phyloP scores from a whole-genome alignment of 1,140 invertebrate genomes.

The Magallana gigas region DNA sequence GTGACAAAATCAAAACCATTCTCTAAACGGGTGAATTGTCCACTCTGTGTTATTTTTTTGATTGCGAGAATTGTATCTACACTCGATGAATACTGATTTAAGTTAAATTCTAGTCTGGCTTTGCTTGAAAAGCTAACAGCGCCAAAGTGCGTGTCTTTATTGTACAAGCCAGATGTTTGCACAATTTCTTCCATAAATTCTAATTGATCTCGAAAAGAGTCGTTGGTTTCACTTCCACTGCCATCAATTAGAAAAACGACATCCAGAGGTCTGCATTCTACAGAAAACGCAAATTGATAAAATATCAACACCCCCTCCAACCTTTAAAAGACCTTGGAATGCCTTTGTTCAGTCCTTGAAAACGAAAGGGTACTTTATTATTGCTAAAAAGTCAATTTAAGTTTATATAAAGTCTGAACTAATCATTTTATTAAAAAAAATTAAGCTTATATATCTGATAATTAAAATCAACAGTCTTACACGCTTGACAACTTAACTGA shows the following conservation, averaged over 20 bases:
- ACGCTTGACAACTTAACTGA: too few species aligned
- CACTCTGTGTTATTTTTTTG: neutral
- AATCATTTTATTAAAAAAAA: too few species aligned
- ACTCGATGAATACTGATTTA: neutral
- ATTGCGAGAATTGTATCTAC: neutral
- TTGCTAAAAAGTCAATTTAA: neutral
- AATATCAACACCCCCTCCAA: too few species aligned
- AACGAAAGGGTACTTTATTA: too few species aligned
- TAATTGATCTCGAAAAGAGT: neutral
- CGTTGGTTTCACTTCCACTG: slow-evolving; percentile 24
- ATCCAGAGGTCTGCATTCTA: neutral
- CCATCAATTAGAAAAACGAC: slow-evolving; percentile 11
- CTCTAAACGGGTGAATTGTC: neutral
- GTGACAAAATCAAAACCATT: neutral
- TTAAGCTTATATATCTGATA: too few species aligned
- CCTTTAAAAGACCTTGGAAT: too few species aligned
- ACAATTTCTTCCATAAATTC: slow-evolving; percentile 18
- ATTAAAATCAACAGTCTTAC: too few species aligned
- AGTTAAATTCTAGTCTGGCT: neutral
- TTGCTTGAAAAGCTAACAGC: neutral
- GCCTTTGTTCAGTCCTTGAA: too few species aligned
- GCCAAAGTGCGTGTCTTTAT: slow-evolving; percentile 3
- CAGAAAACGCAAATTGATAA: too few species aligned
- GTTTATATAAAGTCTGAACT: too few species aligned
- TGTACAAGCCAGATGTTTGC: neutral